Percentiles rank a stretch among this genome's conserved stretches.
Evolutionary conservation across 2,888 invertebrate genomes (phyloP).

Genomic region (Hypsopygia costalis): DNA sequence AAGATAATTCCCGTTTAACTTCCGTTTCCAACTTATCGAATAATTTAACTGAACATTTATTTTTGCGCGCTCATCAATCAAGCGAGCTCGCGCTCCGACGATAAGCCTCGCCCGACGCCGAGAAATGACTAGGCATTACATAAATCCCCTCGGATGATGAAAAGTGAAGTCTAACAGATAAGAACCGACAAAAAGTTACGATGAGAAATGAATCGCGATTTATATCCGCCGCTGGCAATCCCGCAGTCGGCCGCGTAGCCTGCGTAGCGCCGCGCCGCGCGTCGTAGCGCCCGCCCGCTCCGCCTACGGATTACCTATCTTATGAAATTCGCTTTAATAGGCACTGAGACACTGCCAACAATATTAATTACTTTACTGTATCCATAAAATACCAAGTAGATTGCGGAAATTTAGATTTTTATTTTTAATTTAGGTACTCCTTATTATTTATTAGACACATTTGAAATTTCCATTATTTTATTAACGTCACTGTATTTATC

Average conservation of each 20-base stretch:
- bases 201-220: conserved; percentile 82
- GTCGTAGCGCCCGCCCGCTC: conserved; percentile 21
- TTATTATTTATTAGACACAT: too few species aligned
- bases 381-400: too few species aligned
- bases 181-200: conserved; percentile 82
- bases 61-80: conserved; percentile 82
- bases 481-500: too few species aligned
- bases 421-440: too few species aligned
- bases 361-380: conserved; percentile 25
- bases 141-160: conserved; percentile 82
- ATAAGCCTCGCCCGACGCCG: conserved; percentile 80
- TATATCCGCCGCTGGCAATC: conserved; percentile 67
- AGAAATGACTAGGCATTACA: conserved; percentile 82
- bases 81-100: conserved; percentile 74
- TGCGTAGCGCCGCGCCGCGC: conserved; percentile 19
- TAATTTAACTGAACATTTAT: conserved; percentile 82
- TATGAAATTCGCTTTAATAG: conserved; percentile 10
- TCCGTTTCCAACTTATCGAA: conserved; percentile 82
- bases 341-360: conserved; percentile 15
- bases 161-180: conserved; percentile 82
- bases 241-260: conserved; percentile 27
- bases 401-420: too few species aligned
- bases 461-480: too few species aligned
- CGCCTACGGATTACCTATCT: conserved; percentile 8
- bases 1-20: conserved; percentile 82